phyloP scores from a whole-genome alignment of 2,797 vertebrate species.

The Chrysocyon brachyurus region DNA sequence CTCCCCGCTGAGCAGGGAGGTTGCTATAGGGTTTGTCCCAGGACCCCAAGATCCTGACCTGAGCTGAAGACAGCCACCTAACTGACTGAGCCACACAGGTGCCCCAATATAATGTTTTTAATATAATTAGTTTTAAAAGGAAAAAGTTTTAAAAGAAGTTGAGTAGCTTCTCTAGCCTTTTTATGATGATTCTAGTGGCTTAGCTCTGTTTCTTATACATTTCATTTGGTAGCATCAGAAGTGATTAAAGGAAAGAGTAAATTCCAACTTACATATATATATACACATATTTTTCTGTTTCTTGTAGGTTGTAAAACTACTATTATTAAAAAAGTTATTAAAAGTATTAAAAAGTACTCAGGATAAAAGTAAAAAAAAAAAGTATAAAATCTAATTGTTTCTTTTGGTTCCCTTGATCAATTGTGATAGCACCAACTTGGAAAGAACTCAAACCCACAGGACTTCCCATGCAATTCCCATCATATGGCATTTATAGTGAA shows the following conservation, averaged over 20 bases:
- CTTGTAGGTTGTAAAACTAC: background rate
- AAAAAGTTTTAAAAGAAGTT: background rate
- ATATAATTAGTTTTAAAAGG: background rate
- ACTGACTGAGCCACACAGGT: background rate
- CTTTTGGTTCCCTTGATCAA: slow-evolving; percentile 33
- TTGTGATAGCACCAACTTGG: slow-evolving; percentile 4
- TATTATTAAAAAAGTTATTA: too few relatives aligned
- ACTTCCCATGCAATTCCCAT: slow-evolving; percentile 12
- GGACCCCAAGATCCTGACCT: background rate
- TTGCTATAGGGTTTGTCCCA: background rate
- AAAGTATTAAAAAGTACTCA: background rate
- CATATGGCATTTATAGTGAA: background rate
- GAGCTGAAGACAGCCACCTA: background rate
- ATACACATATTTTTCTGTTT: background rate
- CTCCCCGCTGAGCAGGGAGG: background rate
- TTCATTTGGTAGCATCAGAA: slow-evolving; percentile 25
- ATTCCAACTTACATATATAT: background rate
- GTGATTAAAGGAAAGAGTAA: background rate
- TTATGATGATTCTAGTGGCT: background rate
- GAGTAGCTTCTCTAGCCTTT: slow-evolving; percentile 6
- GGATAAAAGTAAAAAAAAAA: background rate
- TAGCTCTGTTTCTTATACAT: background rate
- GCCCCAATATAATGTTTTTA: background rate
- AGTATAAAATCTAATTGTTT: background rate
- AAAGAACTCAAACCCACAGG: background rate